Evolutionary conservation across 1,140 invertebrate genomes (phyloP), one percentile per base, ranked within the genome.

Genomic region (Nephila pilipes): DNA sequence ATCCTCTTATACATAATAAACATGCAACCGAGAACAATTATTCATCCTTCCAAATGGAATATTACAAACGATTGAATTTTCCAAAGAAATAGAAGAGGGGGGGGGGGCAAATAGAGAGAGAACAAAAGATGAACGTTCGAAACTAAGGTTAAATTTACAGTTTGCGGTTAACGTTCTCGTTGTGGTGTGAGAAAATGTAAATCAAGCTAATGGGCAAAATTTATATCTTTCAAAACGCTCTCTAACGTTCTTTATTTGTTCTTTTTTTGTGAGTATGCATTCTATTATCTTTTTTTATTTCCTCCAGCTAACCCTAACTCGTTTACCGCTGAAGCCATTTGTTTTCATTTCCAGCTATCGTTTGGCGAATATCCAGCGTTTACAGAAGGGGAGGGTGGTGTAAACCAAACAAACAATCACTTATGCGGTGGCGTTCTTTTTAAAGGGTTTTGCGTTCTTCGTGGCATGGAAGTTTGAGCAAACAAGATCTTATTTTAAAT

Each of bases 121-220:
- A 85, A 29, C 29, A 69, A 88, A 88, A 57, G 12, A 38, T 54
- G 12, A 88, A 69, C 38, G 12, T 38, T 55, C 65, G 10, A 14
- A 83, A 29, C 22, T 63, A 18, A 63, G 63, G 38, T 54, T 83
- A 83, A 83, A 69, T 88, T 88, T 88, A 69, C 60, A 69, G 20
- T 69, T 88, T 25, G 60, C n/a, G 65, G 87, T 57, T 83, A 83
- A 83, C 54, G 81, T 57, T 83, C n/a, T 29, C 18, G 14, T 29
- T 32, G 69, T 16, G 32, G 29, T 36, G 25, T 75, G 25, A 29
- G 69, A 20, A 29, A 25, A 85, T 92, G 90, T 46, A 92, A 92
- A 92, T 92, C 80, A 63, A 60, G 81, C 83, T 92, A 92, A 92
- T 92, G 90, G 46, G 83, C 25, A 85, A 69, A 92, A 92, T 85